Base-by-base conservation (phyloP, 1,140 invertebrate genomes). In the Neuroterus valhalla region DNA sequence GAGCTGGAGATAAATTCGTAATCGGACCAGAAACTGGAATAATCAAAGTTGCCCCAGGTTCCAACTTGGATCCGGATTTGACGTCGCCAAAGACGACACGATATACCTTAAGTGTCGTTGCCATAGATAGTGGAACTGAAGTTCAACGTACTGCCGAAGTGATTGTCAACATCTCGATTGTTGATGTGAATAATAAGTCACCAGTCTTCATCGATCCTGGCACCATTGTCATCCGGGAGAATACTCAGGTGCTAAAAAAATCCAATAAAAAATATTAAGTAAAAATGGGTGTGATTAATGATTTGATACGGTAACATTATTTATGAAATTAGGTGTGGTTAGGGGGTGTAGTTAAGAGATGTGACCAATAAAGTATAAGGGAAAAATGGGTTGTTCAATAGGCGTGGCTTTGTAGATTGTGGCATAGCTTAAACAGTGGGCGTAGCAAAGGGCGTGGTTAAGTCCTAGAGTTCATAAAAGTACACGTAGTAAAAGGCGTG, bases 121-220 rank as follows among this genome's bases (percentile, higher is more conserved):
- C 96, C 1, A 89, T 98, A 44, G 97, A 98, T 87, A 96, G 96
- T 15, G 97, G 96, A 6, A 93, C 96, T 50, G 96, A 96, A 12
- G 93, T 93, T 19, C 93, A 95, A 31, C 94, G 96, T 84, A 93
- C 93, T 55, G 92, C 93, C 1, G 90, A 93, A 3, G 94, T 94
- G 10, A 90, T 93, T 0, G 95, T 98, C 0, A 96, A 96, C 81
- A 96, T 98, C 8, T 94, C 93, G 0, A 95, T 98, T 71, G 92
- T 94, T 12, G 97, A 98, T 88, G 96, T 98, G 0, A 98, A 98
- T 84, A 98, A 98, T 84, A 98, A 98, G 86, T 91, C 93, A 1
- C 97, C 97, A 0, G 87, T 93, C 10, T 93, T 98, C 50, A 80
- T 91, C 0, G 93, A 96, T 68, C 93, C 94, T 1, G 94, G 92